phyloP scores from a whole-genome alignment of 2,113 vertebrate genomes.

The Acrocephalus kingi region DNA sequence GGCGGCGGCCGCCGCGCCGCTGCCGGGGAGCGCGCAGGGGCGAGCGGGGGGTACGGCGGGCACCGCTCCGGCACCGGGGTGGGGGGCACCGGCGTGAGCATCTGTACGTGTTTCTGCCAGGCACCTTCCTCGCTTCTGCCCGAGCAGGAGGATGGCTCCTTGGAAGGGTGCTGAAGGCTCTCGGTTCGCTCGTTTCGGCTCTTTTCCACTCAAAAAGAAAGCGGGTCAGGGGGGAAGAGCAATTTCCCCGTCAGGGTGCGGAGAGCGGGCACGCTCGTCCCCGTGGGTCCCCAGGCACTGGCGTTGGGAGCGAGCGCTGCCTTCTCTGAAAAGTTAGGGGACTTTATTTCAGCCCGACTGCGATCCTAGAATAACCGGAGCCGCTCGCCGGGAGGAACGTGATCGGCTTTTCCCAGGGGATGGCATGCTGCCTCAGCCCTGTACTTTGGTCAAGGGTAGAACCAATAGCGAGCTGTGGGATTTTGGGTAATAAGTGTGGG shows the following conservation, averaged over 20 bases:
- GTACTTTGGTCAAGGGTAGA: constrained; percentile 65
- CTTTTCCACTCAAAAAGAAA: background rate
- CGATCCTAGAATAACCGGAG: constrained; percentile 57
- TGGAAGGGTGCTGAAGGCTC: background rate
- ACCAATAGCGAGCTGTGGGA: constrained; percentile 73
- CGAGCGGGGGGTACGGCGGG: background rate
- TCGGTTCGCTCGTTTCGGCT: background rate
- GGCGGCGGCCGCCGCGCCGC: constrained; percentile 27
- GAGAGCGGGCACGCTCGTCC: background rate
- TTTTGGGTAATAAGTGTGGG: constrained; percentile 79
- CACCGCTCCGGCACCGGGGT: background rate
- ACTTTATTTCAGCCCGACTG: constrained; percentile 41
- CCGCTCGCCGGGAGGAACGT: constrained; percentile 63
- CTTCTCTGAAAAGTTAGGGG: constrained; percentile 48
- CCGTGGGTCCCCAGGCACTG: background rate
- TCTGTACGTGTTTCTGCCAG: background rate
- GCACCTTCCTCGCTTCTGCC: background rate
- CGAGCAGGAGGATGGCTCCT: background rate
- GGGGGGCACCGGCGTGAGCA: background rate
- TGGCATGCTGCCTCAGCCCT: constrained; percentile 40
- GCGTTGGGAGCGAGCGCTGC: background rate
- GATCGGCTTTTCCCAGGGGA: constrained; percentile 68
- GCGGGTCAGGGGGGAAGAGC: background rate
- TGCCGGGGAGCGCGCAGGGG: background rate
- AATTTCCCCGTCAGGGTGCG: background rate